phyloP scores from a whole-genome alignment of 2,888 invertebrate species.

The Xanthostigma xanthostigma region DNA sequence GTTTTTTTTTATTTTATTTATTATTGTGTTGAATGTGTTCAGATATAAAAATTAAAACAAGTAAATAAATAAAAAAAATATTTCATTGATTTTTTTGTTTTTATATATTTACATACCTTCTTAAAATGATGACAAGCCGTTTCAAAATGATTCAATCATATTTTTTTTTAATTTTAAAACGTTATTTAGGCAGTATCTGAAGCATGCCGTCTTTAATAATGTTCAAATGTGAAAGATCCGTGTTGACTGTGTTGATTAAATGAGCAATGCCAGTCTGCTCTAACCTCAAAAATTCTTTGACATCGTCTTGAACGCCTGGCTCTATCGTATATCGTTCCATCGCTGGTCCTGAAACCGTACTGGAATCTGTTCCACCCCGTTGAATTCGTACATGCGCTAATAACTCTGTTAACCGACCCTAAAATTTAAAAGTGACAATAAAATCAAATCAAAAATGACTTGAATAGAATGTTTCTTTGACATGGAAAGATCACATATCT shows the following conservation, averaged over 20 bases:
- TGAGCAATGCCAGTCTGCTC: slow-evolving; percentile 84
- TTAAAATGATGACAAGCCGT: no score
- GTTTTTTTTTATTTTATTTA: no score
- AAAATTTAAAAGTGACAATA: slow-evolving; percentile 14
- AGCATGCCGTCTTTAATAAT: slow-evolving; percentile 66
- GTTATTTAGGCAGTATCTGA: slow-evolving; percentile 31
- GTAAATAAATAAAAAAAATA: no score
- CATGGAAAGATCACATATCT: no score
- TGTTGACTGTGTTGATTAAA: slow-evolving; percentile 66
- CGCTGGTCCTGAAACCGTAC: slow-evolving; percentile 36
- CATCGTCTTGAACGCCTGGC: slow-evolving; percentile 48
- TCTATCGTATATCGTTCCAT: slow-evolving; percentile 71
- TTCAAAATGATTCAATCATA: no score
- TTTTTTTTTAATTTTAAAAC: neutral
- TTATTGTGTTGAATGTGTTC: no score
- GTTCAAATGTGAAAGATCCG: slow-evolving; percentile 63
- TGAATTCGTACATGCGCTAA: slow-evolving; percentile 74
- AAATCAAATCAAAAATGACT: neutral
- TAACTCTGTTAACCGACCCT: slow-evolving; percentile 83
- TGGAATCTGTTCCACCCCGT: slow-evolving; percentile 37
- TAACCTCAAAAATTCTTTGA: slow-evolving; percentile 64
- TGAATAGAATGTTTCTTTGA: neutral
- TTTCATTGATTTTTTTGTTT: no score
- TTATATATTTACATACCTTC: no score
- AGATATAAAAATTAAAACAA: no score